phyloP scores from a whole-genome alignment of 2,888 invertebrate species.

The Pimpla rufipes region DNA sequence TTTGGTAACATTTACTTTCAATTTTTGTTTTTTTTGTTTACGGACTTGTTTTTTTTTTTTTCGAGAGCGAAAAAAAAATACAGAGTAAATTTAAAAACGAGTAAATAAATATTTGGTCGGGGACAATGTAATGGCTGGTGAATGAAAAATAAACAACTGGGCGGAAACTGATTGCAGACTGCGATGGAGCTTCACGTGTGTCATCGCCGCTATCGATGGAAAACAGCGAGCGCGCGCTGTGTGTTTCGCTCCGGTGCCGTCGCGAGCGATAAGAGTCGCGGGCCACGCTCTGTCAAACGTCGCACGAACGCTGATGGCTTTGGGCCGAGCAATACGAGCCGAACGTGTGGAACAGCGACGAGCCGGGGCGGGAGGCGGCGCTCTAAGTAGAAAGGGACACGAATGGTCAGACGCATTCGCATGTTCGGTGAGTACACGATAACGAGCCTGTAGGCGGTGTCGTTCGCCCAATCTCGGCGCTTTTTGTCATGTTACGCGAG shows the following conservation, averaged over 20 bases:
- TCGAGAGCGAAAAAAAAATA: not conserved
- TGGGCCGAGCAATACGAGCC: not conserved
- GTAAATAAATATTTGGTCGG: not conserved
- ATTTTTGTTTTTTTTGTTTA: too few relatives aligned
- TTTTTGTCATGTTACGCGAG: constrained; percentile 3
- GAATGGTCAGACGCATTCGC: constrained; percentile 46
- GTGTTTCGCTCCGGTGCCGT: not conserved
- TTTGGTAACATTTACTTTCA: too few relatives aligned
- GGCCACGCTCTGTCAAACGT: constrained; percentile 50
- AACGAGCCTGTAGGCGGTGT: constrained; percentile 13
- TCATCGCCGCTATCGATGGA: constrained; percentile 25
- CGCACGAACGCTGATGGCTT: constrained; percentile 46
- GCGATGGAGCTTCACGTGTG: constrained; percentile 23
- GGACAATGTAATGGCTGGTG: not conserved
- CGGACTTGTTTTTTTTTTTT: too few relatives aligned
- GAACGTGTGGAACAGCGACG: constrained; percentile 3
- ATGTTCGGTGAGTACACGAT: constrained; percentile 28
- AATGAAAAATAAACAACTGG: not conserved
- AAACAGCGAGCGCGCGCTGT: not conserved
- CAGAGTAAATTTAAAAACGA: not conserved
- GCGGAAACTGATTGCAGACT: not conserved
- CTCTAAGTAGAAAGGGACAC: constrained; percentile 51
- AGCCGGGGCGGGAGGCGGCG: not conserved
- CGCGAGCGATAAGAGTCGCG: constrained; percentile 38
- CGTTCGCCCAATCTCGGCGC: constrained; percentile 9